Conservation (phyloP, 2,888 invertebrate genomes). For the Phragmatobia fuliginosa region DNA sequence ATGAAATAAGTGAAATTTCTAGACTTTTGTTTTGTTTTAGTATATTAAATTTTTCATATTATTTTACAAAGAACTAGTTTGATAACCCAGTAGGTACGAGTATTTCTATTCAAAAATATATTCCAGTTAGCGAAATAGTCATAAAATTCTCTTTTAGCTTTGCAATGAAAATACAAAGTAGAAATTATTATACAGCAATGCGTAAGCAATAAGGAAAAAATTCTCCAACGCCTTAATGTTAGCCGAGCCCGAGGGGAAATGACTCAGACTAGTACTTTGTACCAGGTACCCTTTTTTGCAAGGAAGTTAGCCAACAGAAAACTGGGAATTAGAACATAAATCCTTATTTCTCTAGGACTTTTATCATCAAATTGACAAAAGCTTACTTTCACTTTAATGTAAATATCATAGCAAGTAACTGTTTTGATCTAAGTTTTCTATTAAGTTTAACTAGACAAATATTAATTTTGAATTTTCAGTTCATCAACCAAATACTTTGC, state of each 20-base stretch:
- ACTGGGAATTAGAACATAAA: not conserved
- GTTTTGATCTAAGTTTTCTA: not conserved
- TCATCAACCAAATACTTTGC: not conserved
- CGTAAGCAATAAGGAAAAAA: constrained; percentile 16
- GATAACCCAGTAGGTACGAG: not conserved
- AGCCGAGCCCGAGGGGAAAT: not conserved
- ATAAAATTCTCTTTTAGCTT: constrained; percentile 10
- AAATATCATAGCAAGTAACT: not conserved
- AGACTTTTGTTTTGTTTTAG: too few relatives aligned
- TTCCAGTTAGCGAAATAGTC: constrained; percentile 7
- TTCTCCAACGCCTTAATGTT: constrained; percentile 4
- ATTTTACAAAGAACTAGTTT: constrained; percentile 7
- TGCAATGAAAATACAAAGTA: constrained; percentile 19
- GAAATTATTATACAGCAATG: constrained; percentile 21
- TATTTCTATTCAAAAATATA: constrained; percentile 8
- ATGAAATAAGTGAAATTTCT: too few relatives aligned
- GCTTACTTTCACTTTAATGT: not conserved
- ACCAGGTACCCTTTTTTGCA: constrained; percentile 1
- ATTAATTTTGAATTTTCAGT: not conserved
- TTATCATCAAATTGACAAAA: not conserved
- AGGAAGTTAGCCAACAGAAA: not conserved
- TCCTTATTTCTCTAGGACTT: not conserved
- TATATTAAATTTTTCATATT: too few relatives aligned
- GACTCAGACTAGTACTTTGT: constrained; percentile 9
- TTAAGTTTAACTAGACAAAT: not conserved